Evolutionary conservation across 2,113 vertebrate species (phyloP).

Genomic region (Dipodomys merriami): DNA sequence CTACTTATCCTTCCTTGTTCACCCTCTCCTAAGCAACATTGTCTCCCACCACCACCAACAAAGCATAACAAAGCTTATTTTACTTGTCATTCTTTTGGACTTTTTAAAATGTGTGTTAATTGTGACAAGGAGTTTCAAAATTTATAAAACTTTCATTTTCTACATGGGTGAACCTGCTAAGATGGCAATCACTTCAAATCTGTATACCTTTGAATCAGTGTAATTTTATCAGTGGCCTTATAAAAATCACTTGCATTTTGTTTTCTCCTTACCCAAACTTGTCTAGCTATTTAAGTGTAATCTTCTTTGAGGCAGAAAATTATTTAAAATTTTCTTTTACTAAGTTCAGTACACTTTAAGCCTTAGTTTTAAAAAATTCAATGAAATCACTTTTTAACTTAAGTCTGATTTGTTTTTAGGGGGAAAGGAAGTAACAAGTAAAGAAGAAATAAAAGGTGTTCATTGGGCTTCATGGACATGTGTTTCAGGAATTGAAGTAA

Average conservation of each 20-base stretch:
- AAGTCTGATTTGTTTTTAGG: constrained; percentile 86
- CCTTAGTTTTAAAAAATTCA: constrained; percentile 26
- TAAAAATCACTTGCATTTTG: neutral
- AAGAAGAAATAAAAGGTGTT: constrained; percentile 95
- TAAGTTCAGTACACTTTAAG: constrained; percentile 3
- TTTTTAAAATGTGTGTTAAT: too few species aligned
- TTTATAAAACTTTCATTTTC: neutral
- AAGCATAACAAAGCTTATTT: too few species aligned
- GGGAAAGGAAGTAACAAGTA: constrained; percentile 96
- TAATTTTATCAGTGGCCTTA: constrained; percentile 16
- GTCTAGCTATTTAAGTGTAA: neutral
- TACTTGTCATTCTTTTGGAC: too few species aligned
- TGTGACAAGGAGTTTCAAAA: too few species aligned
- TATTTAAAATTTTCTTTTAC: constrained; percentile 29
- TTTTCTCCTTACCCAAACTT: constrained; percentile 1
- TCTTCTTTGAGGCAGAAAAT: constrained; percentile 1
- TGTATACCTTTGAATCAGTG: neutral
- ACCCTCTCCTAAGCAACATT: too few species aligned
- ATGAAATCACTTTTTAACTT: constrained; percentile 56
- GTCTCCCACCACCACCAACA: too few species aligned
- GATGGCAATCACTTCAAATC: neutral
- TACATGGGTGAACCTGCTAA: neutral
- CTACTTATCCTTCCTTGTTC: too few species aligned
- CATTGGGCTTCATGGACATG: constrained; percentile 99
- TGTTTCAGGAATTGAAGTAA: constrained; percentile 95